Evolutionary conservation across 2,888 invertebrate genomes (phyloP), one percentile per base, ranked within the genome.

Genomic region (Cheiracanthium punctorium): DNA sequence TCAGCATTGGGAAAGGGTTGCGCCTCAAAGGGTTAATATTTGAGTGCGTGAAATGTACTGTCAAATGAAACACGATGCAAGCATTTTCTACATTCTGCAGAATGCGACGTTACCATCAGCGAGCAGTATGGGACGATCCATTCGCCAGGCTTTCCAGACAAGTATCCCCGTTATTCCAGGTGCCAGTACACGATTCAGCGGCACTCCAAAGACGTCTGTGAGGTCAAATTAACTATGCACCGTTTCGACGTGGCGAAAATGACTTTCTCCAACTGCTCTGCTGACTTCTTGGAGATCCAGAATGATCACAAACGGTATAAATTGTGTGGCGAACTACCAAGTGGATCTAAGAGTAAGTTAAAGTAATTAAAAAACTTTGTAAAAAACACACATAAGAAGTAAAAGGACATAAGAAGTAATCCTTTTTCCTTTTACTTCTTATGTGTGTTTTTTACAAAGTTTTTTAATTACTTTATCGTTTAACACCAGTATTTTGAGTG

Each of bases 221-320:
- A 65, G 17, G 41, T 88, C 24, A 71, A 86, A 32, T 58, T 89
- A 20, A 89, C 86, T 0, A 29, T 89, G 28, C 43, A 65, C 43
- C 70, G 84, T 4, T 89, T 89, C 75, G 87, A 89, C 20, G 67
- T 89, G 29, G 87, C 84, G 7, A 64, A 88, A 17, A 80, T 76
- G 76, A 58, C 69, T 12, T 80, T 73, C 71, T 70, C 88, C 41
- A 43, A 87, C n/a, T 89, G 89, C 70, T 75, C 80, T 1, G 79
- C 80, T 28, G 89, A 89, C 76, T 89, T 87, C 72, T 69, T 89
- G 30, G 88, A 88, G 76, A 28, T 89, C 1, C 84, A 88, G 20
- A 77, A 81, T 14, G 75, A 65, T 4, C 12, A 33, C 20, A 76
- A 52, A 28, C 69, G 43, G 14, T 32, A 71, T 12, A 81, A 79